A percentile compares a stretch with the other conserved stretches of the same genome.
Evolutionary conservation across 2,797 vertebrate genomes (phyloP).

Genomic region (Chaunax sp.): DNA sequence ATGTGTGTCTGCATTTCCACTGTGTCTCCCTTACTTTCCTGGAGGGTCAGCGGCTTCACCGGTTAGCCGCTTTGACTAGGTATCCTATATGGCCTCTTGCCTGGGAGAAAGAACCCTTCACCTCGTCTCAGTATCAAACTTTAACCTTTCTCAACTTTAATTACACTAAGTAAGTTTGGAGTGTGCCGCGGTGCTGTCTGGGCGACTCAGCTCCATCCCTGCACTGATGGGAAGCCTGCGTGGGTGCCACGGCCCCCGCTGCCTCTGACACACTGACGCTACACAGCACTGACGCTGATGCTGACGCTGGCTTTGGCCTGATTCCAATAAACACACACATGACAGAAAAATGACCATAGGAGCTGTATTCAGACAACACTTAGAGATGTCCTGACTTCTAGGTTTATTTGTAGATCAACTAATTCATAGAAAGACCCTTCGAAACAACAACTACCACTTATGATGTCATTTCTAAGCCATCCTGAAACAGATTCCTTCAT

Average conservation of each 20-base stretch:
- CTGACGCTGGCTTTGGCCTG: conserved; percentile 70
- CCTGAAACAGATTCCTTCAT: conserved; percentile 53
- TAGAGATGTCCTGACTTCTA: conserved; percentile 11
- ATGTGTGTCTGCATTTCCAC: conserved; percentile 70
- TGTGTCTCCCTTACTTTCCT: conserved; percentile 78
- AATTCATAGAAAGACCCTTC: conserved; percentile 26
- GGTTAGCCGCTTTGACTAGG: conserved; percentile 83
- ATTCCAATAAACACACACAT: conserved; percentile 50
- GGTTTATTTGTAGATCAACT: conserved; percentile 39
- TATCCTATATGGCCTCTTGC: conserved; percentile 78
- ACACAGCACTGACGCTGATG: conserved; percentile 76
- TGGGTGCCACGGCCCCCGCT: conserved; percentile 82
- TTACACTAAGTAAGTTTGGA: conserved; percentile 87
- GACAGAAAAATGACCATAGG: conserved; percentile 16
- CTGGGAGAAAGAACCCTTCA: conserved; percentile 81
- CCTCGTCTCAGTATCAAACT: conserved; percentile 83
- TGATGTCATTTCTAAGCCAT: conserved; percentile 45
- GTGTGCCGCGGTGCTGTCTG: conserved; percentile 83
- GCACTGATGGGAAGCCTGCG: conserved; percentile 83
- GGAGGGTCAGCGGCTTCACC: conserved; percentile 67
- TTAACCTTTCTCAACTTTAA: conserved; percentile 91
- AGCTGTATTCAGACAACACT: conserved; percentile 26
- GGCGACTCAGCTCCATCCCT: conserved; percentile 76
- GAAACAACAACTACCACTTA: conserved; percentile 48
- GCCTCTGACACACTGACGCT: conserved; percentile 82